phyloP scores from a whole-genome alignment of 2,888 invertebrate species.

The Ametastegia equiseti region DNA sequence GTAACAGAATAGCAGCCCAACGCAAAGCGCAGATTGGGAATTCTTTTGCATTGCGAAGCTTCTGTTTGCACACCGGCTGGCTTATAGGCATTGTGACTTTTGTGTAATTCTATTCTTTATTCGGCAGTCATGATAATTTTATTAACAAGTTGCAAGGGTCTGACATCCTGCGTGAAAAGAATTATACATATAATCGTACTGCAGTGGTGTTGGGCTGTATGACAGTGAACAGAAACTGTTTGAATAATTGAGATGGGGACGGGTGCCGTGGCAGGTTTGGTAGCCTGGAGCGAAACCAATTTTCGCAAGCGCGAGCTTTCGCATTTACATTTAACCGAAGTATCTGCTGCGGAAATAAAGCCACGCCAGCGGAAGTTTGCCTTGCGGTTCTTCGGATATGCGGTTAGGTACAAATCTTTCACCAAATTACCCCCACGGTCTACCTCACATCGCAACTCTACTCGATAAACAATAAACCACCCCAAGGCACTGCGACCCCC shows the following conservation, averaged over 20 bases:
- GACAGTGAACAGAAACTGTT: slow-evolving; percentile 46
- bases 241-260: slow-evolving; percentile 46
- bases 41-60: neutral
- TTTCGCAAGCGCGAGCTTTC: slow-evolving; percentile 43
- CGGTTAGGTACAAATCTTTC: slow-evolving; percentile 39
- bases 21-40: neutral
- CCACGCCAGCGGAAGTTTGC: slow-evolving; percentile 42
- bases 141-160: neutral
- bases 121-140: neutral
- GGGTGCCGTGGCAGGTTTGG: slow-evolving; percentile 21
- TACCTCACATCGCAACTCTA: neutral
- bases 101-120: neutral
- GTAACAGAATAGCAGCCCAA: neutral
- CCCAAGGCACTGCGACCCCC: neutral
- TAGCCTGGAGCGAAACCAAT: slow-evolving; percentile 45
- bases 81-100: neutral
- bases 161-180: neutral
- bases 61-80: neutral
- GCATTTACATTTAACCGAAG: slow-evolving; percentile 46
- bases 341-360: slow-evolving; percentile 46
- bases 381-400: slow-evolving; percentile 37
- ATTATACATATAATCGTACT: slow-evolving; percentile 7
- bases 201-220: too few relatives aligned
- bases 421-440: neutral
- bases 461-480: slow-evolving; percentile 42